Evolutionary conservation across 2,888 invertebrate species (phyloP).

Genomic region (Euspilapteryx auroguttella): DNA sequence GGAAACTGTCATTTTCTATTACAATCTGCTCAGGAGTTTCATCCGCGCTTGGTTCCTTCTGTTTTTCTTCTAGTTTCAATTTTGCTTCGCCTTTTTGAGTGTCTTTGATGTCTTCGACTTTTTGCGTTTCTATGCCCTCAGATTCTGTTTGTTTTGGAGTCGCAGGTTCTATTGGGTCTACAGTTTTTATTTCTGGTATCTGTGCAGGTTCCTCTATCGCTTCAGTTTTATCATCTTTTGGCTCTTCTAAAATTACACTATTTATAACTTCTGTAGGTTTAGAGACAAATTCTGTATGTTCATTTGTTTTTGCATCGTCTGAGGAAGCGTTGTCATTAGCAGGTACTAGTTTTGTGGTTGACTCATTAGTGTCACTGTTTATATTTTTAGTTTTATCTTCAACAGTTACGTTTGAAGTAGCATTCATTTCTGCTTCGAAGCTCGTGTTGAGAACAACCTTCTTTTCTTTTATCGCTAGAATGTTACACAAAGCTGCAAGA

Average conservation of each 20-base stretch:
- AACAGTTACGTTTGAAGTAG: constrained; percentile 42
- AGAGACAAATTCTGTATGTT: constrained; percentile 26
- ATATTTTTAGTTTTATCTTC: constrained; percentile 31
- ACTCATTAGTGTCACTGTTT: constrained; percentile 29
- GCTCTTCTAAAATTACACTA: constrained; percentile 11
- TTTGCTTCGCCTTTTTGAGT: constrained; percentile 24
- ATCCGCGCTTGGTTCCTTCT: constrained; percentile 21
- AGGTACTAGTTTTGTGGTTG: constrained; percentile 30
- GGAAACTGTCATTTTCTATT: constrained; percentile 50
- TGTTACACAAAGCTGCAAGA: constrained; percentile 77
- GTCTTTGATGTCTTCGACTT: not conserved
- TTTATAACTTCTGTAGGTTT: constrained; percentile 17
- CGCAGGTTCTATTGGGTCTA: not conserved
- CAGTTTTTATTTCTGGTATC: not conserved
- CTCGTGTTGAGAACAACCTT: constrained; percentile 68
- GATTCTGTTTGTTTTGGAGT: not conserved
- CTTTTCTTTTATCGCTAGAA: constrained; percentile 68
- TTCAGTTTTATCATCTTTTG: constrained; percentile 18
- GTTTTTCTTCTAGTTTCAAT: constrained; percentile 23
- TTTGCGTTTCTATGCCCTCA: not conserved
- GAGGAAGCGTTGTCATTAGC: constrained; percentile 27
- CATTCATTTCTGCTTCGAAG: constrained; percentile 51
- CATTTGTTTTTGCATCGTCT: constrained; percentile 27
- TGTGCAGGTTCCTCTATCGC: constrained; percentile 10
- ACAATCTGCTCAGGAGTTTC: constrained; percentile 31